Base-by-base conservation (phyloP, 2,113 vertebrate species). In the Campylomormyrus tamandua region DNA sequence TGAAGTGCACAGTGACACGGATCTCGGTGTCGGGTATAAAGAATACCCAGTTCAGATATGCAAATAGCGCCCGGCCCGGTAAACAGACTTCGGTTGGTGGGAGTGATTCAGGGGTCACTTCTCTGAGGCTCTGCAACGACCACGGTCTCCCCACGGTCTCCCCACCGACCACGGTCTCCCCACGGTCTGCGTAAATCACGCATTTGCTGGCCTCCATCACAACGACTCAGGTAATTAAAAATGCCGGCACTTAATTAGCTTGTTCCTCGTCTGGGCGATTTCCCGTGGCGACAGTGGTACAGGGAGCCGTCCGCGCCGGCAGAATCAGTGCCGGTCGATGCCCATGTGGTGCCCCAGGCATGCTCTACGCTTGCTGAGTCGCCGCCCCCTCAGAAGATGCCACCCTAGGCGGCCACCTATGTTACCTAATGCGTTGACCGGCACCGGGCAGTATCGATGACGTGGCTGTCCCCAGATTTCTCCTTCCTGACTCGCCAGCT, bases 191-290 rank as follows among this genome's bases (percentile, higher is more conserved):
- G 91, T 93, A 92, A 94, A 92, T 90, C 93, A 90, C 93, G 94
- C 91, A 70, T 94, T 89, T 66, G 93, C 93, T 92, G 91, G 93
- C 92, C 94, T 93, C 91, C 93, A 93, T 94, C 95, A 94, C 92
- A 93, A 94, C 93, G 92, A 92, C 93, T 48, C 92, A 92, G 93
- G 92, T 94, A 94, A 95, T 95, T 95, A 95, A 92, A 91, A 53
- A 80, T 39, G 94, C 94, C 94, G 93, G 92, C 94, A 93, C 93
- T 93, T 94, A 94, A 95, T 95, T 94, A 92, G 93, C 94, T 95
- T 94, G 93, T 91, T 93, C 93, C 92, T 94, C 92, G 93, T 95
- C 91, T 90, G 93, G 27, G 93, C 93, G 93, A 94, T 94, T 93
- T 93, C 35, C 92, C 87, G 90, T 92, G 88, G 85, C 17, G 77